phyloP scores from a whole-genome alignment of 2,888 invertebrate species.

The Heliconius aoede region DNA sequence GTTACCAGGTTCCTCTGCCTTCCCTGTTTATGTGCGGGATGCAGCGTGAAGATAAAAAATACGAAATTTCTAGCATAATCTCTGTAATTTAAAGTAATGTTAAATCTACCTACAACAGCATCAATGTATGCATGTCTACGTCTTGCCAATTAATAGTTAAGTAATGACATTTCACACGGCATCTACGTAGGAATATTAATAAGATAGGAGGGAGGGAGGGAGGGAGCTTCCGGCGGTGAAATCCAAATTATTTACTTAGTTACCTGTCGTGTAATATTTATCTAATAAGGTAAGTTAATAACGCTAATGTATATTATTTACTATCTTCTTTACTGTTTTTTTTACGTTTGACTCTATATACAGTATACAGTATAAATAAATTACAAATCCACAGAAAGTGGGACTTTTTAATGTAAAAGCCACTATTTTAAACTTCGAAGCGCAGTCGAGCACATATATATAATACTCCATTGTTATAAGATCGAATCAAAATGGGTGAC shows the following conservation, averaged over 20 bases:
- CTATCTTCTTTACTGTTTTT: too few relatives aligned
- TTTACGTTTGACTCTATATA: background rate
- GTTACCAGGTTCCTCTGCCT: too few relatives aligned
- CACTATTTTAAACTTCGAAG: too few relatives aligned
- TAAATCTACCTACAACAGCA: background rate
- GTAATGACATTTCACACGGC: conserved; percentile 31
- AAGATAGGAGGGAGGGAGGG: conserved; percentile 51
- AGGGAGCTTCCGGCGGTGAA: conserved; percentile 49
- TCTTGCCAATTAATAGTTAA: conserved; percentile 36
- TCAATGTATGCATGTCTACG: conserved; percentile 27
- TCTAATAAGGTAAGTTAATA: background rate
- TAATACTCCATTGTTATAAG: too few relatives aligned
- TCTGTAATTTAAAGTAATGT: background rate
- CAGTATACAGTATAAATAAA: too few relatives aligned
- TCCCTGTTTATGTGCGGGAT: too few relatives aligned
- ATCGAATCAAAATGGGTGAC: too few relatives aligned
- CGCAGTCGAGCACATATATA: too few relatives aligned
- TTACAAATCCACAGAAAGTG: too few relatives aligned
- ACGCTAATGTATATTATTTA: background rate
- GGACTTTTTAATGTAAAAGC: too few relatives aligned
- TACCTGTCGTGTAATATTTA: conserved; percentile 13
- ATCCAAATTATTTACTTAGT: conserved; percentile 1
- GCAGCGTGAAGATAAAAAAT: too few relatives aligned
- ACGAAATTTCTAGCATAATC: background rate
- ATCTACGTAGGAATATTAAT: conserved; percentile 52